These are phyloP conservation scores for Coturnix japonica DNA, from an alignment of 2,113 vertebrate species.

Conservation along the genomic window DNA sequence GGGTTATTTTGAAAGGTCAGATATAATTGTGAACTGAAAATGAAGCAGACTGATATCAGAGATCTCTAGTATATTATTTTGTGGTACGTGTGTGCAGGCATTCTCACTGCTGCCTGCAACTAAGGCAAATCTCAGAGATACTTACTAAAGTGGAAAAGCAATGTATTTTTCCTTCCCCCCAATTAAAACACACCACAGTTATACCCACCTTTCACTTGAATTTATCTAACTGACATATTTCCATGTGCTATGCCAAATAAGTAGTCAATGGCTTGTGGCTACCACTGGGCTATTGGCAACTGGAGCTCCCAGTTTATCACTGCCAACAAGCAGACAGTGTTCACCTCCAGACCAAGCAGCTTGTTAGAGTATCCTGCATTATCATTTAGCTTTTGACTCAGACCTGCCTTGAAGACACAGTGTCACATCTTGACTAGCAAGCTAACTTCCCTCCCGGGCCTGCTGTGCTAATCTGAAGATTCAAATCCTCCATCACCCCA, in stretches of 20 bases:
- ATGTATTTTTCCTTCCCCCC: neutral
- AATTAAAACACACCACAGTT: neutral
- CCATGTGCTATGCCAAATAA: neutral
- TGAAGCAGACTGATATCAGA: neutral
- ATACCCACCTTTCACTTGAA: neutral
- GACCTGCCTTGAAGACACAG: neutral
- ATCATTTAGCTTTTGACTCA: slow-evolving; percentile 8
- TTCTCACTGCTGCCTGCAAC: neutral
- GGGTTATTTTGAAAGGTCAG: slow-evolving; percentile 34
- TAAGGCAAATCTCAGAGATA: neutral
- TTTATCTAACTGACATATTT: neutral
- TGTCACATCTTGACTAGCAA: slow-evolving; percentile 12
- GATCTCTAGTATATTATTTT: neutral
- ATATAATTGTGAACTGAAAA: neutral
- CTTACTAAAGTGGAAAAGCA: neutral
- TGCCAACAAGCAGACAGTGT: slow-evolving; percentile 9
- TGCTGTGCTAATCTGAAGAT: neutral
- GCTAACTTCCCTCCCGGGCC: neutral
- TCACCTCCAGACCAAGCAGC: neutral
- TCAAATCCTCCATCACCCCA: neutral
- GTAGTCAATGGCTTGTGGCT: neutral
- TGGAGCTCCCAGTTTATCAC: neutral
- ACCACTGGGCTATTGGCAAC: neutral
- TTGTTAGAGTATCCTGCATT: slow-evolving; percentile 31
- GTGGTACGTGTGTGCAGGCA: neutral